Percentiles rank a stretch among this genome's conserved stretches.
phyloP scores from a whole-genome alignment of 2,888 invertebrate species.

The Cosmorhoe ocellata region DNA sequence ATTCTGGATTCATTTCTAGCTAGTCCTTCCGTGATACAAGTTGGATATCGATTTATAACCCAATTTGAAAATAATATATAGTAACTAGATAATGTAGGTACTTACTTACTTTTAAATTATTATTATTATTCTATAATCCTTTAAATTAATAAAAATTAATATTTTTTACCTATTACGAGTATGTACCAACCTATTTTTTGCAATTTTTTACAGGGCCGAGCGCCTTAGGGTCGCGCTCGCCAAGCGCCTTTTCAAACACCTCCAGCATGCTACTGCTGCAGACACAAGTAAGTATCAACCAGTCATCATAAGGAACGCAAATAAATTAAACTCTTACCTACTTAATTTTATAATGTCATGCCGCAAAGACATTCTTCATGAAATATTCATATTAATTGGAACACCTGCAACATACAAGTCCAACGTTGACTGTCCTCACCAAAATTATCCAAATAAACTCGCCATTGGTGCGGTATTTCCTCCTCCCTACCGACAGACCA shows the following conservation, averaged over 20 bases:
- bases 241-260: slow-evolving; percentile 81
- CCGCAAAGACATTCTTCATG: background rate
- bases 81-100: slow-evolving; percentile 7
- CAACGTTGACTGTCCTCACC: slow-evolving; percentile 34
- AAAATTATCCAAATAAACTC: slow-evolving; percentile 46
- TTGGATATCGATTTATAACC: slow-evolving; percentile 32
- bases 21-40: slow-evolving; percentile 43
- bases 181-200: slow-evolving; percentile 42
- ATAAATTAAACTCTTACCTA: too few species aligned
- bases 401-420: slow-evolving; percentile 50
- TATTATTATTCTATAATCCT: too few species aligned
- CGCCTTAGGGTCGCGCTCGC: slow-evolving; percentile 81
- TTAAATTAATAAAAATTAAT: too few species aligned
- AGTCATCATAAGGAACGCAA: background rate
- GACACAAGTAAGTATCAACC: slow-evolving; percentile 87
- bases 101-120: too few species aligned
- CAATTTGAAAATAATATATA: slow-evolving; percentile 3
- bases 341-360: too few species aligned
- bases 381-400: slow-evolving; percentile 41
- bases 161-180: too few species aligned
- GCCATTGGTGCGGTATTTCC: slow-evolving; percentile 65
- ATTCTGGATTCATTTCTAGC: slow-evolving; percentile 55
- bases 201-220: slow-evolving; percentile 80
- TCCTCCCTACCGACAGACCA: slow-evolving; percentile 54
- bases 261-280: slow-evolving; percentile 97